phyloP scores from a whole-genome alignment of 2,888 invertebrate genomes.

The Chymomyza procnemis region DNA sequence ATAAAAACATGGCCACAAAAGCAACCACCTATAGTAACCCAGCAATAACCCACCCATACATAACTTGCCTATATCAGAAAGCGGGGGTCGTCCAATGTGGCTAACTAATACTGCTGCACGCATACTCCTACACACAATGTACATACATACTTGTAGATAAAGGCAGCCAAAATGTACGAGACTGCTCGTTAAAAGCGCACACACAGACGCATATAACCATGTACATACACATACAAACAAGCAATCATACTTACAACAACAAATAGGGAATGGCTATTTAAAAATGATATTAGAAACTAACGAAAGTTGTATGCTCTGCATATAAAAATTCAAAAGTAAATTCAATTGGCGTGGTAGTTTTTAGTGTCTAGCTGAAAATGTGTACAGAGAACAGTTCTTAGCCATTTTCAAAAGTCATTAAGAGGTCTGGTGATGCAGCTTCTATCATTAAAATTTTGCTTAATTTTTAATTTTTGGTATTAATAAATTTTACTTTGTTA shows the following conservation, averaged over 20 bases:
- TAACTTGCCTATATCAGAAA: background rate
- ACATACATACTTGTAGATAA: background rate
- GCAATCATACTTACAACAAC: background rate
- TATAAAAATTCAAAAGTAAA: no score
- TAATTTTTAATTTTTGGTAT: no score
- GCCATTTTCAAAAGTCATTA: no score
- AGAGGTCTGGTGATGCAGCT: no score
- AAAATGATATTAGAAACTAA: background rate
- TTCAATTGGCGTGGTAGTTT: no score
- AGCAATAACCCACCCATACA: background rate
- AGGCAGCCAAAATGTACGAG: conserved; percentile 1
- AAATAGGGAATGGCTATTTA: background rate
- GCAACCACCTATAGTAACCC: background rate
- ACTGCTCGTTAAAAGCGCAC: conserved; percentile 33
- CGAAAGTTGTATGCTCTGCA: background rate
- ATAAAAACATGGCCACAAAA: conserved; percentile 3
- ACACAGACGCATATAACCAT: conserved; percentile 8
- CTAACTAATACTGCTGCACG: background rate
- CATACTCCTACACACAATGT: background rate
- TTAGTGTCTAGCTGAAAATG: no score
- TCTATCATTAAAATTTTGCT: no score
- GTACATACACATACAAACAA: conserved; percentile 13
- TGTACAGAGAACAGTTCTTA: no score
- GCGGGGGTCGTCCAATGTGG: background rate
- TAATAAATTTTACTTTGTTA: no score